Percentiles rank a stretch among this genome's conserved stretches.
Conservation (phyloP, 2,888 invertebrate species). For the Lymantria monacha region DNA sequence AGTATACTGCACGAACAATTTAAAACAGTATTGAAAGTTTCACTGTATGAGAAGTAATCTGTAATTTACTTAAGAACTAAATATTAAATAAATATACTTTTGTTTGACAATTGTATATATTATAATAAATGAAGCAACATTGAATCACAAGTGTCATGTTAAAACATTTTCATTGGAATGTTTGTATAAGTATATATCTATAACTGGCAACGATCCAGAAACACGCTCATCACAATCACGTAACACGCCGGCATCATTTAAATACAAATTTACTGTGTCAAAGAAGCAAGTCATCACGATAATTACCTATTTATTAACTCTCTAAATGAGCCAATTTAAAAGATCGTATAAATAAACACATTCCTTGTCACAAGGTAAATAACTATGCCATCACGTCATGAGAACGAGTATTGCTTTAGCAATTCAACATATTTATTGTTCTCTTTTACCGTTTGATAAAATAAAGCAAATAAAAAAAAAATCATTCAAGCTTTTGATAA, state of each 20-base stretch:
- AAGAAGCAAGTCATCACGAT: conserved; percentile 42
- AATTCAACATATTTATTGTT: conserved; percentile 26
- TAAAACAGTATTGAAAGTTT: conserved; percentile 49
- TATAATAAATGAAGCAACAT: conserved; percentile 36
- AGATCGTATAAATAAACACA: background rate
- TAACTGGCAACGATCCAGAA: conserved; percentile 60
- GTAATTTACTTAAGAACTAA: background rate
- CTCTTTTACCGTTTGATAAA: conserved; percentile 41
- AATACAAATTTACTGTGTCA: conserved; percentile 60
- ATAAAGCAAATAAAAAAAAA: conserved; percentile 52
- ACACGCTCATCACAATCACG: conserved; percentile 61
- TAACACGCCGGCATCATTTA: conserved; percentile 63
- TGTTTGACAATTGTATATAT: conserved; percentile 35
- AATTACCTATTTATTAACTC: conserved; percentile 32
- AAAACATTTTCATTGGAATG: conserved; percentile 52
- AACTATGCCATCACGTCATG: background rate
- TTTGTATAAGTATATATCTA: conserved; percentile 51
- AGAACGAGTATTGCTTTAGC: background rate
- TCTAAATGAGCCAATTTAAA: conserved; percentile 25
- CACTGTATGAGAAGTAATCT: conserved; percentile 24
- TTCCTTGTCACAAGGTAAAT: background rate
- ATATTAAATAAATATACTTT: conserved; percentile 23
- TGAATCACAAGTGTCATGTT: conserved; percentile 46
- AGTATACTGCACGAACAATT: conserved; percentile 62
- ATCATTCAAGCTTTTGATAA: conserved; percentile 60